Evolutionary conservation across 2,888 invertebrate species (phyloP).

Genomic region (Heliconius aoede): DNA sequence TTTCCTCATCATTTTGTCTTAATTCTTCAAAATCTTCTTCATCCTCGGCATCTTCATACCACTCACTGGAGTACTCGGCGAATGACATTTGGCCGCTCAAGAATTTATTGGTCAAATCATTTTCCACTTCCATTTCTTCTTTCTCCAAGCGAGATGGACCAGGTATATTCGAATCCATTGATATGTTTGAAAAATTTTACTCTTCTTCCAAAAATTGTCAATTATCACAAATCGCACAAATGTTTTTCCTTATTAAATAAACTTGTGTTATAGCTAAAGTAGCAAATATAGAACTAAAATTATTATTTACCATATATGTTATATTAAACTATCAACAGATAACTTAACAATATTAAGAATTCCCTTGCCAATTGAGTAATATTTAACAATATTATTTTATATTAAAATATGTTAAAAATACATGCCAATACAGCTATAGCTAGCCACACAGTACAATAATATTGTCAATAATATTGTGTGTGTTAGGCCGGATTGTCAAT

Average conservation of each 20-base stretch:
- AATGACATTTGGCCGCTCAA: conserved; percentile 88
- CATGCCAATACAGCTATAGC: too few relatives aligned
- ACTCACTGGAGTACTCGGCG: conserved; percentile 87
- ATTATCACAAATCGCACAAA: not conserved
- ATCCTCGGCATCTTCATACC: conserved; percentile 71
- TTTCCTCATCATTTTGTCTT: conserved; percentile 68
- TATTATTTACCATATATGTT: not conserved
- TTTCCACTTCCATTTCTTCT: conserved; percentile 69
- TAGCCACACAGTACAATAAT: too few relatives aligned
- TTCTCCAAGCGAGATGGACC: conserved; percentile 26
- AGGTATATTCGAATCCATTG: conserved; percentile 29
- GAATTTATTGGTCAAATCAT: conserved; percentile 86
- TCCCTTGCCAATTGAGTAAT: too few relatives aligned
- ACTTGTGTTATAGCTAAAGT: not conserved
- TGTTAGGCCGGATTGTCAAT: too few relatives aligned
- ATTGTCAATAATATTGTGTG: too few relatives aligned
- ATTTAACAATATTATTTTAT: too few relatives aligned
- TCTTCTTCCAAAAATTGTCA: not conserved
- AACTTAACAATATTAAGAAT: too few relatives aligned
- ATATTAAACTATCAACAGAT: not conserved
- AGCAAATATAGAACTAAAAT: not conserved
- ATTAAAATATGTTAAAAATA: too few relatives aligned
- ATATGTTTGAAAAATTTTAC: not conserved
- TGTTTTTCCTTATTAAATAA: not conserved
- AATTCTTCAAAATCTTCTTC: conserved; percentile 78